phyloP scores from a whole-genome alignment of 2,113 vertebrate species.

The Trochalopteron elliotii region DNA sequence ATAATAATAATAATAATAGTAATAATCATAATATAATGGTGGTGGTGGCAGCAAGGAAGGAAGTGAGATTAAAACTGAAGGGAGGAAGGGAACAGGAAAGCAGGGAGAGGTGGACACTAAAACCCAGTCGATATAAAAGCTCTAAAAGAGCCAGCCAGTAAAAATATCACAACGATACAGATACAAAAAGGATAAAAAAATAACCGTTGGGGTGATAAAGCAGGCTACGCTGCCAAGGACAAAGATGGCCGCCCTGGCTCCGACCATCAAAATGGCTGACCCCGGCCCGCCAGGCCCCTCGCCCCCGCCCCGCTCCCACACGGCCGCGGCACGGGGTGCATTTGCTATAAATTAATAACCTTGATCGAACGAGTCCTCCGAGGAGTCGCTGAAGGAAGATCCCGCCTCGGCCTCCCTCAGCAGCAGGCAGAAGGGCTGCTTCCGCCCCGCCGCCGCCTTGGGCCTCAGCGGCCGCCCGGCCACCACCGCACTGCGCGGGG shows the following conservation, averaged over 20 bases:
- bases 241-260: slow-evolving; percentile 71
- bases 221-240: slow-evolving; percentile 79
- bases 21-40: slow-evolving; percentile 49
- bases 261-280: slow-evolving; percentile 70
- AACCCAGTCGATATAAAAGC: slow-evolving; percentile 62
- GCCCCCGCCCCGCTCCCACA: not conserved
- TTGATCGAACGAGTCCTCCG: slow-evolving; percentile 98
- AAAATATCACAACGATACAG: slow-evolving; percentile 74
- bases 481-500: slow-evolving; percentile 40
- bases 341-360: slow-evolving; percentile 90
- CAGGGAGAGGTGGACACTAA: slow-evolving; percentile 61
- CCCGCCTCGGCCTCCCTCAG: slow-evolving; percentile 88
- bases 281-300: slow-evolving; percentile 20
- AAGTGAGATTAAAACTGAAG: slow-evolving; percentile 27
- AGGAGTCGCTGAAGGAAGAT: slow-evolving; percentile 84
- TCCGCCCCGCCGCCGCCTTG: slow-evolving; percentile 78
- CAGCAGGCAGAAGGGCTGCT: slow-evolving; percentile 93
- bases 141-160: slow-evolving; percentile 77
- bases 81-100: slow-evolving; percentile 46
- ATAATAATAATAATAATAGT: not conserved
- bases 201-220: slow-evolving; percentile 50
- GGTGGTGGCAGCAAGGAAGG: slow-evolving; percentile 51
- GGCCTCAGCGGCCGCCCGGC: slow-evolving; percentile 75
- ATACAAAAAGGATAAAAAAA: slow-evolving; percentile 72
- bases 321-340: not conserved